Evolutionary conservation across 2,888 invertebrate genomes (phyloP), one percentile per base, ranked within the genome.

Genomic region (Oxytorus armatus): DNA sequence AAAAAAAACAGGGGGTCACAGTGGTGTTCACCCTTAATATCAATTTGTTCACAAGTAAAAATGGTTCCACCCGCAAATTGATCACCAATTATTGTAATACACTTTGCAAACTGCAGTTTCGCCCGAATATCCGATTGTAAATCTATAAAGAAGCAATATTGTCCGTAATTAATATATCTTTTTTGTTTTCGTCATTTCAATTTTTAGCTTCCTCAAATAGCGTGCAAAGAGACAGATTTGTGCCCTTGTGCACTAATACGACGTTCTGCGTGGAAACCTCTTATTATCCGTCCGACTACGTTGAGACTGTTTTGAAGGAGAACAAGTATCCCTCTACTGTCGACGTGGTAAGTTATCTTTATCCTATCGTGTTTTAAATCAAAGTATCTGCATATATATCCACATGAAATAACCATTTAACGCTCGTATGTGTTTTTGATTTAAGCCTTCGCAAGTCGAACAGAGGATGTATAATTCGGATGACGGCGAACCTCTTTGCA

Each of bases 251-350:
- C 65, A 10, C 59, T 7, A 68, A 59, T 29, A 53, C 59, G 0
- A 84, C 84, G 0, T 85, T 81, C 51, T 88, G 87, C 76, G 83
- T 82, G 7, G 55, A 84, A 0, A 80, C 81, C 7, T 47, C 83
- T 0, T 55, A 80, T 33, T 88, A 88, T 57, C 87, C 87, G 0
- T 70, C 53, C 8, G 76, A 83, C 3, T 53, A 74, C 5, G 74
- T 86, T 5, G 69, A 83, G 16, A 57, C 44, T 4, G 44, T 81
- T 1, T 44, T 88, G 16, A 21, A 14, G 11, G n/a, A n/a, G 18
- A 73, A 83, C 49, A 10, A 82, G 36, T 77, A 65, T 29, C 81
- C 85, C 14, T 69, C 80, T 1, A 84, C 61, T 4, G 53, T 73
- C 16, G 85, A 85, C 47, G 79, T 59, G 61, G 86, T 87, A 10